phyloP scores from a whole-genome alignment of 2,113 vertebrate species.

The Urocitellus parryii region DNA sequence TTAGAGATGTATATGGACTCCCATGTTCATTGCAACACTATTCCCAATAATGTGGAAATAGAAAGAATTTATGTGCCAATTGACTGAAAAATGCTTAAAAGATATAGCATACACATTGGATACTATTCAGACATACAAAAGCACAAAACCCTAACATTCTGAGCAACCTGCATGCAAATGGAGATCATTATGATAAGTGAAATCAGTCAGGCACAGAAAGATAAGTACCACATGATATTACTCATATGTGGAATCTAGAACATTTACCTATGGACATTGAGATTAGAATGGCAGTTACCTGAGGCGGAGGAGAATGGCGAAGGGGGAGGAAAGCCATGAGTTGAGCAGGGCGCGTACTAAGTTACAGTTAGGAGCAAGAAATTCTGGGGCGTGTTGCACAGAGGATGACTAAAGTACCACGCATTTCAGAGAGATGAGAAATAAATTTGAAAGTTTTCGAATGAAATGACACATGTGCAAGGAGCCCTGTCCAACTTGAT shows the following conservation, averaged over 20 bases:
- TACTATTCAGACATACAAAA: neutral
- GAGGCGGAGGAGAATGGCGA: neutral
- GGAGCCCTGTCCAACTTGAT: neutral
- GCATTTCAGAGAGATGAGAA: too few species aligned
- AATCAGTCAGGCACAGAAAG: neutral
- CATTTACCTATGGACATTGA: neutral
- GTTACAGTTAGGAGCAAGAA: neutral
- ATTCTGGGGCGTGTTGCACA: too few species aligned
- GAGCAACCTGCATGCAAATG: neutral
- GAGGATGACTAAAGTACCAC: too few species aligned
- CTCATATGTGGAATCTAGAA: too few species aligned
- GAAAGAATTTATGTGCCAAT: neutral
- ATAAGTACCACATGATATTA: neutral
- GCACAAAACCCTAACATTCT: neutral
- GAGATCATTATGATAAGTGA: neutral
- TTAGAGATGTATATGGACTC: neutral
- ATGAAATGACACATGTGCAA: neutral
- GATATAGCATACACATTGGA: neutral
- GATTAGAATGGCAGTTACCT: neutral
- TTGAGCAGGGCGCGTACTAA: neutral
- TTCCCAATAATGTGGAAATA: neutral
- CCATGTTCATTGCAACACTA: neutral
- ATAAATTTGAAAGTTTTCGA: too few species aligned
- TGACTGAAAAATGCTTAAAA: neutral
- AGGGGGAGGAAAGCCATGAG: neutral